Conservation (phyloP, 2,797 vertebrate species). For the Clarias laeviceps region DNA sequence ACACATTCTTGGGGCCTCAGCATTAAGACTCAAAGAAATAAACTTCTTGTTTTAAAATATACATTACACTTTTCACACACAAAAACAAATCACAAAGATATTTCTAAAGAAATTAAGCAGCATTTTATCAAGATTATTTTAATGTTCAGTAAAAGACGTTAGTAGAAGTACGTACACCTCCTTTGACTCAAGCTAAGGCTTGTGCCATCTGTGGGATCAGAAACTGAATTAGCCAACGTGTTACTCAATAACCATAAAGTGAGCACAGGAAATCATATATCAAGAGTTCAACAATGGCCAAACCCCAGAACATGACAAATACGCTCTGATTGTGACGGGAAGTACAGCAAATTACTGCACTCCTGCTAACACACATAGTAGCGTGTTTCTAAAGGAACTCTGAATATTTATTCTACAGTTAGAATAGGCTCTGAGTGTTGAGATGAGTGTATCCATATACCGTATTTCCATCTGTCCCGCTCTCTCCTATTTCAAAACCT, state of each 20-base stretch:
- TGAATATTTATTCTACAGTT: conserved; percentile 36
- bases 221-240: conserved; percentile 47
- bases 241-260: conserved; percentile 49
- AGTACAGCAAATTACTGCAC: conserved; percentile 50
- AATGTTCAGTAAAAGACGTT: background rate
- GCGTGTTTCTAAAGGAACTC: conserved; percentile 31
- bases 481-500: conserved; percentile 49
- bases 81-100: background rate
- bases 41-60: background rate
- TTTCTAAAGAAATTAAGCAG: background rate
- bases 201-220: conserved; percentile 37
- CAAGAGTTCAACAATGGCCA: conserved; percentile 50
- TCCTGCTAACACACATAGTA: conserved; percentile 26
- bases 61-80: conserved; percentile 1
- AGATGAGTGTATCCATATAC: conserved; percentile 45
- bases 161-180: conserved; percentile 6
- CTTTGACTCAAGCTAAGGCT: conserved; percentile 7
- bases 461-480: conserved; percentile 48
- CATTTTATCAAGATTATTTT: background rate
- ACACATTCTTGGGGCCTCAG: conserved; percentile 64
- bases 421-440: conserved; percentile 31
- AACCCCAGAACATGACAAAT: conserved; percentile 41
- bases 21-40: conserved; percentile 32
- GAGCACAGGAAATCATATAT: conserved; percentile 55
- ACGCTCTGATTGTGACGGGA: conserved; percentile 45